These are phyloP conservation scores for Limanda limanda DNA, from an alignment of 2,113 vertebrate genomes.

Conservation along the genomic window DNA sequence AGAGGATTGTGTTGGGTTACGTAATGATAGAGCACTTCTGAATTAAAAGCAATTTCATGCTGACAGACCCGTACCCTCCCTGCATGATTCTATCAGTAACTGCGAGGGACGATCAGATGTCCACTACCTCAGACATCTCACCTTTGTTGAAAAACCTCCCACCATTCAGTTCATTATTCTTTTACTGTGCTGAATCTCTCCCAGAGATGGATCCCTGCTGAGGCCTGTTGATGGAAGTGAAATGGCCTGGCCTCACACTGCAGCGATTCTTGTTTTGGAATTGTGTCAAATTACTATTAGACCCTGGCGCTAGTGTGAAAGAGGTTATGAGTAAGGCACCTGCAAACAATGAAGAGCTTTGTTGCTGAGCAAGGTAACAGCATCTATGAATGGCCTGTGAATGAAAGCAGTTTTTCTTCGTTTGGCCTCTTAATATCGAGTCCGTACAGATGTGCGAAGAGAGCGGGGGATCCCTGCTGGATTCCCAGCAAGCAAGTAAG, in stretches of 20 bases:
- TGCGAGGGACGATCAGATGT: slow-evolving; percentile 51
- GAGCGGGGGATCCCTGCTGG: no score
- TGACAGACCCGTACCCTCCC: slow-evolving; percentile 1
- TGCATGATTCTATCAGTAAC: slow-evolving; percentile 14
- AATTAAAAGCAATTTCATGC: slow-evolving; percentile 13
- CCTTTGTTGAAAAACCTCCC: slow-evolving; percentile 59
- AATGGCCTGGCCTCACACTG: slow-evolving; percentile 17
- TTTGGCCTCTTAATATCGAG: no score
- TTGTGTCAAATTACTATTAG: slow-evolving; percentile 55
- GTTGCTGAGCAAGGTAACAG: slow-evolving; percentile 12
- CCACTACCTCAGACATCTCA: slow-evolving; percentile 30
- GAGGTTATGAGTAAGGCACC: slow-evolving; percentile 34
- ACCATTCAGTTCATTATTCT: slow-evolving; percentile 57
- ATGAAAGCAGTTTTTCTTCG: neutral
- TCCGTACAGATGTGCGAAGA: no score
- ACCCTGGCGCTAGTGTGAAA: slow-evolving; percentile 29
- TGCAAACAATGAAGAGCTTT: slow-evolving; percentile 49
- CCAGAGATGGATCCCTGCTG: slow-evolving; percentile 48
- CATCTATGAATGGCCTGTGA: neutral
- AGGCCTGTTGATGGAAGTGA: slow-evolving; percentile 47
- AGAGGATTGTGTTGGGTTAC: slow-evolving; percentile 26
- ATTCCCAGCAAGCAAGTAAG: no score
- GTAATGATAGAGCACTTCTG: neutral
- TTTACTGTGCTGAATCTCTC: slow-evolving; percentile 41
- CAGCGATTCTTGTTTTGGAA: slow-evolving; percentile 45